Conservation (phyloP, 2,888 invertebrate genomes). For the Sesamia inferens region DNA sequence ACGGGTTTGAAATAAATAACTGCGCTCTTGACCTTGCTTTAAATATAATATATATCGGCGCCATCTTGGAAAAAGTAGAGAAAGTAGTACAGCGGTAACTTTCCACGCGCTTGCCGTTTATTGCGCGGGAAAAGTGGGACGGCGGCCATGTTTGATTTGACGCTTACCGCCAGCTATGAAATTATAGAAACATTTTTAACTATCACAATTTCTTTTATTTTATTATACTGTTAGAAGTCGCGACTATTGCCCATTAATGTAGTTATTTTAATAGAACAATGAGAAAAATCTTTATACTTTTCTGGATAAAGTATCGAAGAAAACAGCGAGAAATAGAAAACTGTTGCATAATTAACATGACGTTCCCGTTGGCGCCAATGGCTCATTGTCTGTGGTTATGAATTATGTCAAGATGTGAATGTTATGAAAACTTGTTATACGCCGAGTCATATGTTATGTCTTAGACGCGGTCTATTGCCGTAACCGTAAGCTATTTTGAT, state of each 20-base stretch:
- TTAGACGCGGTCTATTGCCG: slow-evolving; percentile 56
- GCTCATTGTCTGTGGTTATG: slow-evolving; percentile 76
- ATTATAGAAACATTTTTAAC: slow-evolving; percentile 53
- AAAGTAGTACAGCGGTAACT: slow-evolving; percentile 90
- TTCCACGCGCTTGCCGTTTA: slow-evolving; percentile 86
- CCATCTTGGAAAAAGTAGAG: slow-evolving; percentile 90
- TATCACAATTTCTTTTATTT: slow-evolving; percentile 32
- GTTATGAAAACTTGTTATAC: slow-evolving; percentile 80
- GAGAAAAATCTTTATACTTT: slow-evolving; percentile 37
- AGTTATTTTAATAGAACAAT: slow-evolving; percentile 8
- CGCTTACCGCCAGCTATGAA: slow-evolving; percentile 76
- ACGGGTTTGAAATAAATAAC: slow-evolving; percentile 64
- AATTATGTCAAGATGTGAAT: slow-evolving; percentile 78
- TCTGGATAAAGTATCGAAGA: slow-evolving; percentile 45
- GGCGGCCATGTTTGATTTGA: slow-evolving; percentile 86
- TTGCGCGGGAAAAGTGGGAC: slow-evolving; percentile 89
- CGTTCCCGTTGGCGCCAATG: slow-evolving; percentile 77
- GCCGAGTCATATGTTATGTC: slow-evolving; percentile 76
- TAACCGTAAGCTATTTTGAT: slow-evolving; percentile 69
- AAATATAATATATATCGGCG: slow-evolving; percentile 78
- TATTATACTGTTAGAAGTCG: slow-evolving; percentile 13
- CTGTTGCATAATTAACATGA: slow-evolving; percentile 63
- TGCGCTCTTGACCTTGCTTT: slow-evolving; percentile 83
- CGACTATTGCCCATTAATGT: slow-evolving; percentile 11
- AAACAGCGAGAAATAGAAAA: slow-evolving; percentile 59